Evolutionary conservation across 1,140 invertebrate genomes (phyloP), one percentile per base, ranked within the genome.

Genomic region (Coboldia fuscipes): DNA sequence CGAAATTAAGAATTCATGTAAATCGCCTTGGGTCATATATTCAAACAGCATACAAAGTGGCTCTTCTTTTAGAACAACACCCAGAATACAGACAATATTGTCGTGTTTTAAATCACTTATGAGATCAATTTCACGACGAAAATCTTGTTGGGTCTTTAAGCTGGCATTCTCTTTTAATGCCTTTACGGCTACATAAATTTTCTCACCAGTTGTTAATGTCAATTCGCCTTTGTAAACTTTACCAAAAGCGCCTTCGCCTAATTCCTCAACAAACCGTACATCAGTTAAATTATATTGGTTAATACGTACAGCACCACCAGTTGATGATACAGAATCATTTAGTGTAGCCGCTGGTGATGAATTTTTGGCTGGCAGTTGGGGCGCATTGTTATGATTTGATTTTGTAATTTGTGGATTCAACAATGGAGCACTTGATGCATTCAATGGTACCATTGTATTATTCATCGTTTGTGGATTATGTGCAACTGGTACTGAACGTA

Each of bases 41-140:
- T 96, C 90, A 60, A 94, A 96, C 2, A 96, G 60, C 85, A 96
- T 92, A 50, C 86, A 93, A 51, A 85, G 72, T 1, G 89, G 89
- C 45, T 90, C 82, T 35, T 89, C 82, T 41, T 81, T 78, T 30
- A 88, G 64, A 32, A 88, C 79, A 3, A 96, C 86, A 0, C 89
- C 90, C 13, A 96, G 63, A 30, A 97, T 69, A 57, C 86, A 92
- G 28, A 96, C 88, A 41, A 97, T 90, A 52, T 96, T 94, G 1
- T 88, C 83, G 63, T 97, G 90, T 35, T 81, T 70, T 27, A 97
- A 58, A 53, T 93, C 86, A 0, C 85, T 80, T 68, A 96, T 93
- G 3, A 93, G 58, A 53, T 90, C 83, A 27, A 90, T 85, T 62
- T 83, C 79, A 37, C 85, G 64, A 48, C 78, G 73, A 46, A 96